Evolutionary conservation across 2,113 vertebrate species (phyloP).

Genomic region (Enhydra lutris): DNA sequence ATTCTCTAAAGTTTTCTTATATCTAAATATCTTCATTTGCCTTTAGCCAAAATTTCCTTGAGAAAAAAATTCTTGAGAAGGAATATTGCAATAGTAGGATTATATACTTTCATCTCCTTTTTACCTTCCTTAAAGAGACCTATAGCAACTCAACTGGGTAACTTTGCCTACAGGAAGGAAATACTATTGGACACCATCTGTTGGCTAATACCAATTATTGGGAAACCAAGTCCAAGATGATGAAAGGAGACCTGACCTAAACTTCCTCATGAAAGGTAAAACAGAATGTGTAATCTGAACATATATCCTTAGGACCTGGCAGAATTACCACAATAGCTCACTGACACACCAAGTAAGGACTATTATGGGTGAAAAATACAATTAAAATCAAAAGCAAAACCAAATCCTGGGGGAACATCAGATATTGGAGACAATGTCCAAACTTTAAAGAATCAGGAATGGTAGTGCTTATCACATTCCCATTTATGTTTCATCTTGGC

Average conservation of each 20-base stretch:
- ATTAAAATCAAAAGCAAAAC: background rate
- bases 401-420: background rate
- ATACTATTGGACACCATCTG: background rate
- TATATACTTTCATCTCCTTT: background rate
- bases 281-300: background rate
- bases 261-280: background rate
- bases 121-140: background rate
- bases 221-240: background rate
- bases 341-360: background rate
- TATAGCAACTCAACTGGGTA: background rate
- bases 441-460: background rate
- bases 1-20: background rate
- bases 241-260: background rate
- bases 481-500: background rate
- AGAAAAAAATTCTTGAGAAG: background rate
- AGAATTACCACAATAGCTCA: background rate
- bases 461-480: background rate
- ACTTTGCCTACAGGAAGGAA: background rate
- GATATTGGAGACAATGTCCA: background rate
- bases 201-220: background rate
- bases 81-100: background rate
- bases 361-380: background rate
- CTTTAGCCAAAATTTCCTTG: background rate
- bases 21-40: background rate
- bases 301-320: background rate